These are phyloP conservation scores for Capitella teleta DNA, from an alignment of 1,140 invertebrate genomes.

Conservation along the genomic window DNA sequence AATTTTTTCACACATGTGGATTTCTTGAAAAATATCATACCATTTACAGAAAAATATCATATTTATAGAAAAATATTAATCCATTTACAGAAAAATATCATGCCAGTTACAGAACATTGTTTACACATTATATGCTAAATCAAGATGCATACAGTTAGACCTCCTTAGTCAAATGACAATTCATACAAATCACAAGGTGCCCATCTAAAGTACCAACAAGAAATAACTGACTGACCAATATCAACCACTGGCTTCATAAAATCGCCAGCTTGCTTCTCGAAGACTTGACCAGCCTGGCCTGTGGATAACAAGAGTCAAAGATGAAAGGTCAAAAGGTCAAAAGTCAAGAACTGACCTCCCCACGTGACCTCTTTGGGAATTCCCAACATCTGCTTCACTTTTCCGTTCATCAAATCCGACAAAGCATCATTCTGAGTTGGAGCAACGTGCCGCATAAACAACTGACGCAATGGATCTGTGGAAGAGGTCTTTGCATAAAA, in stretches of 20 bases:
- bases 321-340: background rate
- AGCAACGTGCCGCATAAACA: conserved; percentile 4
- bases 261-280: conserved; percentile 52
- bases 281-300: conserved; percentile 51
- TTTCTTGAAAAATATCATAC: background rate
- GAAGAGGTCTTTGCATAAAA: too few species aligned
- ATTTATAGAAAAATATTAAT: background rate
- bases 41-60: background rate
- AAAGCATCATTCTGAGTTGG: conserved; percentile 25
- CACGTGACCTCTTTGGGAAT: conserved; percentile 49
- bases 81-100: background rate
- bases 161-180: background rate
- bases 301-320: background rate
- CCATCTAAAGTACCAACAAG: background rate
- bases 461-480: too few species aligned
- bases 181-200: background rate
- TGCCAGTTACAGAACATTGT: background rate
- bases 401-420: conserved; percentile 54
- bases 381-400: conserved; percentile 50
- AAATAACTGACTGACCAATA: conserved; percentile 51
- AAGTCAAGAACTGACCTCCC: conserved; percentile 30
- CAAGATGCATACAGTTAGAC: background rate
- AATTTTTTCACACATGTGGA: background rate
- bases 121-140: background rate
- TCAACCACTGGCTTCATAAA: conserved; percentile 75